A percentile compares a stretch with the other conserved stretches of the same genome.
Evolutionary conservation across 2,113 vertebrate genomes (phyloP).

Genomic region (Scomber scombrus): DNA sequence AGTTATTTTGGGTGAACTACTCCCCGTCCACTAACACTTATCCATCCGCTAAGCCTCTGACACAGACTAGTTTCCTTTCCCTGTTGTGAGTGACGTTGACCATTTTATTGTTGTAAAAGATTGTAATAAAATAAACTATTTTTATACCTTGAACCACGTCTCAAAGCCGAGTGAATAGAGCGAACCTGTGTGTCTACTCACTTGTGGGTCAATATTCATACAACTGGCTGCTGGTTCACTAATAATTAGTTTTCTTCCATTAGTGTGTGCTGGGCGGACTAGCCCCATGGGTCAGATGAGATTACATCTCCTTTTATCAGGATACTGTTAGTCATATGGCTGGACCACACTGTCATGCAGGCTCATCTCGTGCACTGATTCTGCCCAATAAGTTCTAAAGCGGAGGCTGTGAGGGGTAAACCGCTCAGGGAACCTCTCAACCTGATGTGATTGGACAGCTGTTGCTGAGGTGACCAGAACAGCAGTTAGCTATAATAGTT

Average conservation of each 20-base stretch:
- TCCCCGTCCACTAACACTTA: no score
- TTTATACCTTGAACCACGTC: no score
- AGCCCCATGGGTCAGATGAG: slow-evolving; percentile 49
- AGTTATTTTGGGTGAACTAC: no score
- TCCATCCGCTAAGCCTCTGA: no score
- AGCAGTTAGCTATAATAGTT: slow-evolving; percentile 73
- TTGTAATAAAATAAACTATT: no score
- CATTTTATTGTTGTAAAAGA: no score
- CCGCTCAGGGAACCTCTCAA: slow-evolving; percentile 36
- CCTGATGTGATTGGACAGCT: slow-evolving; percentile 66
- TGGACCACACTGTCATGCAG: neutral
- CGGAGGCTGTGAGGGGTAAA: neutral
- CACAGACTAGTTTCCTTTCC: no score
- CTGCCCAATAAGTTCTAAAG: slow-evolving; percentile 40
- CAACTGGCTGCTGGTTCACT: slow-evolving; percentile 8
- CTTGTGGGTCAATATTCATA: slow-evolving; percentile 4
- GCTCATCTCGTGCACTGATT: slow-evolving; percentile 36
- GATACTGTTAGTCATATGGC: slow-evolving; percentile 37
- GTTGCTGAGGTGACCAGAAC: slow-evolving; percentile 64
- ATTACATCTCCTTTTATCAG: slow-evolving; percentile 65
- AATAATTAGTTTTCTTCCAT: slow-evolving; percentile 39
- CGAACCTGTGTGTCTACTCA: no score
- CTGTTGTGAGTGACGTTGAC: no score
- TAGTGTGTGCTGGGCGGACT: slow-evolving; percentile 6
- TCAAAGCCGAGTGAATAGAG: no score